Base-by-base conservation (phyloP, 2,113 vertebrate genomes). In the Rafetus swinhoei region DNA sequence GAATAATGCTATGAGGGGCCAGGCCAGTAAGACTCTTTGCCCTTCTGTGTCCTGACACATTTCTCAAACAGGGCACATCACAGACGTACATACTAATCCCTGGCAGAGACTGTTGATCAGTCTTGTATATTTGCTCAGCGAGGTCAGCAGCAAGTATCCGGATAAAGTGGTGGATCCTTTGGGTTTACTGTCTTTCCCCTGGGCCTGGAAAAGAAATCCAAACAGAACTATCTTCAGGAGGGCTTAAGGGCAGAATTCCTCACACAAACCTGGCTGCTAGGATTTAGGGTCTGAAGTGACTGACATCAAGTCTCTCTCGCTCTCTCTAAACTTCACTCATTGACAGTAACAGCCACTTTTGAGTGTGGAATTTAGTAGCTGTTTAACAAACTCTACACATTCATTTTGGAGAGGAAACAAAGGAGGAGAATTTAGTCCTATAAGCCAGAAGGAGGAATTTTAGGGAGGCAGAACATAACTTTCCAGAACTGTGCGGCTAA, bases 121-220 rank as follows among this genome's bases (percentile, higher is more conserved):
- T 19, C 5, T 21, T 29, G 95, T 88, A 15, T 94, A 96, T 4
- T 97, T 90, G 0, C 19, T 18, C 54, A 62, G 83, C 6, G 93
- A 96, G 3, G 96, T 93, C 77, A 96, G 87, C 25, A 96, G 53
- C 3, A 55, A 53, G 86, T 95, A 97, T n/a, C 96, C 97, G 0
- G 97, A 96, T 81, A 97, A 90, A 7, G 90, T 29, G 0, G 21
- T 6, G 0, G 91, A 90, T 55, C 92, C 94, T 13, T 93, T 84
- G 12, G 95, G 86, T 29, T 6, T 72, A 18, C 32, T 54, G 27
- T 96, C 96, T 2, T 52, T 82, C 60, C 95, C 95, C 56, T 62
- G 88, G 15, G 95, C 95, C 96, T 97, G 86, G 15, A 29, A 59
- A 84, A 87, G 52, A 14, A 60, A 85, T 9, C 76, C 72, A 50